Evolutionary conservation across 2,797 vertebrate species (phyloP).

Genomic region (Tenualosa thibaudeaui): DNA sequence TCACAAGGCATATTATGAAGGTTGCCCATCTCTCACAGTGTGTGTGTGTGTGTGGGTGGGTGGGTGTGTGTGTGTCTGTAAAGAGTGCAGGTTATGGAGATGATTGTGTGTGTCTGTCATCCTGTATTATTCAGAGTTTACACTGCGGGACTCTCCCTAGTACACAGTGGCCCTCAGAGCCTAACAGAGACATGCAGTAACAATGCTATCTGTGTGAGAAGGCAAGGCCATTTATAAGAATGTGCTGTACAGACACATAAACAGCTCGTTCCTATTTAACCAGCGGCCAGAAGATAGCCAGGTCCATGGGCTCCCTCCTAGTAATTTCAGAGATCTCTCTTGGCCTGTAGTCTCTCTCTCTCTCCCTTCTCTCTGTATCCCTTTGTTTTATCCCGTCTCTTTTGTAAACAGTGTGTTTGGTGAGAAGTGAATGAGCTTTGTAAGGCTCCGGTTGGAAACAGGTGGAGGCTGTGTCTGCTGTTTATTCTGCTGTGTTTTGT

Average conservation of each 20-base stretch:
- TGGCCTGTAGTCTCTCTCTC: background rate
- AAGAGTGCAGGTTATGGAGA: no score
- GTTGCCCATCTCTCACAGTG: background rate
- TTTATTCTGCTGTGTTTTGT: background rate
- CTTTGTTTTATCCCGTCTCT: no score
- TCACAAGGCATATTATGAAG: background rate
- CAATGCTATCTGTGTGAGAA: constrained; percentile 60
- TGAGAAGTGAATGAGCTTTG: background rate
- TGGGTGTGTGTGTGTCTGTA: constrained; percentile 19
- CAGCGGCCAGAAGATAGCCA: constrained; percentile 53
- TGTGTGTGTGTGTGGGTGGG: no score
- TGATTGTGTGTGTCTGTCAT: constrained; percentile 22
- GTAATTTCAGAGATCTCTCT: constrained; percentile 35
- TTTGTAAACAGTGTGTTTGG: constrained; percentile 40
- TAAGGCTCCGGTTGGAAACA: background rate
- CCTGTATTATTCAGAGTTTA: background rate
- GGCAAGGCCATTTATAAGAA: constrained; percentile 65
- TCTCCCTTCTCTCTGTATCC: background rate
- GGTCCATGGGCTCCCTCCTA: constrained; percentile 41
- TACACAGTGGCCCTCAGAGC: constrained; percentile 47
- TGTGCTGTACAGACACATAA: constrained; percentile 63
- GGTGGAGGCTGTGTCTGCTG: background rate
- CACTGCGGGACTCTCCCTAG: constrained; percentile 38
- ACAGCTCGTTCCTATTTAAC: constrained; percentile 60
- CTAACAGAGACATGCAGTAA: constrained; percentile 54